phyloP scores from a whole-genome alignment of 2,888 invertebrate genomes.

The Pilophorus perplexus region DNA sequence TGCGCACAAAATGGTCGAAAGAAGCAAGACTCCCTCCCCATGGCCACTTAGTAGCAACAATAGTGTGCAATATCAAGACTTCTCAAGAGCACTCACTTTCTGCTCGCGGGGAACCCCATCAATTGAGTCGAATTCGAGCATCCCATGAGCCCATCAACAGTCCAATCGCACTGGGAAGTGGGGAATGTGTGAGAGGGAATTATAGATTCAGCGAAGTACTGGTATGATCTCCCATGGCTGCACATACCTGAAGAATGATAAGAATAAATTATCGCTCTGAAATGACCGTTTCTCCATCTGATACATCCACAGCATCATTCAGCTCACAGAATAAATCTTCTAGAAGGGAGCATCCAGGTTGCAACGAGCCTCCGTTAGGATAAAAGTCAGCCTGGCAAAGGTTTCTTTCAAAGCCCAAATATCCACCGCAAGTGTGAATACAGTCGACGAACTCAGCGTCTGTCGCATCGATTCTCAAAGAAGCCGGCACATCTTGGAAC shows the following conservation, averaged over 20 bases:
- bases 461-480: conserved; percentile 26
- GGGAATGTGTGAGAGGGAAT: background rate
- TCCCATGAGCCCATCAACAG: background rate
- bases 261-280: background rate
- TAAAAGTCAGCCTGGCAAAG: conserved; percentile 44
- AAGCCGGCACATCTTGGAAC: conserved; percentile 27
- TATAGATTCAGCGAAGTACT: conserved; percentile 41
- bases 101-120: background rate
- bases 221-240: conserved; percentile 40
- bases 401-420: conserved; percentile 37
- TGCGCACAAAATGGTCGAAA: too few species aligned
- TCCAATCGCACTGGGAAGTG: background rate
- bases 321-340: background rate
- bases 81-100: conserved; percentile 9
- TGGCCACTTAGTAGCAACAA: too few species aligned
- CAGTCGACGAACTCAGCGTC: conserved; percentile 45
- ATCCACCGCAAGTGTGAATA: conserved; percentile 44
- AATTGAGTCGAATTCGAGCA: background rate
- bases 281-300: background rate
- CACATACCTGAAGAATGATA: conserved; percentile 42
- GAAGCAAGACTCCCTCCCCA: too few species aligned
- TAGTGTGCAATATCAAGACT: too few species aligned
- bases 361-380: conserved; percentile 40
- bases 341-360: conserved; percentile 2
- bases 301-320: background rate